These are phyloP conservation scores for Eunapius fragilis DNA, from an alignment of 37 sponge, comb jelly and placozoan species.

Conservation along the genomic window DNA sequence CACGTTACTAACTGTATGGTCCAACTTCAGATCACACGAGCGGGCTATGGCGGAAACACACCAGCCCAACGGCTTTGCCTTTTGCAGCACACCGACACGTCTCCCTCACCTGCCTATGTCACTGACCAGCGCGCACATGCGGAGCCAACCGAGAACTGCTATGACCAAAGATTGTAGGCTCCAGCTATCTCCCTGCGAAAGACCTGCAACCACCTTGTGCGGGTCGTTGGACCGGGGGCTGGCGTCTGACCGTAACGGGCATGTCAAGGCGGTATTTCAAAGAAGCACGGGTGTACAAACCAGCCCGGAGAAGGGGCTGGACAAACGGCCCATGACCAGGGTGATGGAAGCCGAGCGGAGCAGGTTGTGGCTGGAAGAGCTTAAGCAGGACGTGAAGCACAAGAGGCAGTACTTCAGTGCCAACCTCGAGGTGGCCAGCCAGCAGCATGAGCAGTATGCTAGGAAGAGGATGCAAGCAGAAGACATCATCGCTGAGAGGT, in stretches of 20 bases:
- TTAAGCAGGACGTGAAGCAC: constrained; percentile 15
- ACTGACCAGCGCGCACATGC: neutral
- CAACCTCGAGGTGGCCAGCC: neutral
- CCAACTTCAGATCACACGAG: neutral
- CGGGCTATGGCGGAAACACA: neutral
- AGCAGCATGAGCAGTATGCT: neutral
- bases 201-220: neutral
- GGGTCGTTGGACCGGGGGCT: neutral
- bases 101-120: neutral
- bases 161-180: neutral
- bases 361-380: constrained; percentile 19
- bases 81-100: neutral
- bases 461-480: constrained; percentile 26
- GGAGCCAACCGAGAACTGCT: neutral
- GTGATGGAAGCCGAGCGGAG: neutral
- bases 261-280: neutral
- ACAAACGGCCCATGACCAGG: neutral
- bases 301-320: neutral
- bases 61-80: too few species aligned
- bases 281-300: neutral
- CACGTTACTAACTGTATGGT: too few species aligned
- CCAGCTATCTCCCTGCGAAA: neutral
- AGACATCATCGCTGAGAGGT: constrained; percentile 10
- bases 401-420: neutral
- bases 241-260: neutral